phyloP scores from a whole-genome alignment of 2,113 vertebrate species.

The Eudyptes chrysolophus region DNA sequence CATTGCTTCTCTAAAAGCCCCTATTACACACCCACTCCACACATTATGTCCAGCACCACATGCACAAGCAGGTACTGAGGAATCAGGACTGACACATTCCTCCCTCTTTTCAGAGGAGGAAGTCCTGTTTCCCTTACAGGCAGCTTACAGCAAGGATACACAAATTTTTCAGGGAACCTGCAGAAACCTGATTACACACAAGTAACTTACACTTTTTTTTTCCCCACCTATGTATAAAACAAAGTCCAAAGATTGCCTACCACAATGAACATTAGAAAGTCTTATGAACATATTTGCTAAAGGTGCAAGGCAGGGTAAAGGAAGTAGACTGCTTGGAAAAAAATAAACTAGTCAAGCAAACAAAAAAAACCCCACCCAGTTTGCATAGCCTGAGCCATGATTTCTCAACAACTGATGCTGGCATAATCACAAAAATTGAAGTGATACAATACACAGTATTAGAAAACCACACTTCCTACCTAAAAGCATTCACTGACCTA shows the following conservation, averaged over 20 bases:
- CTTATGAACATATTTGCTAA: background rate
- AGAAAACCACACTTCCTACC: background rate
- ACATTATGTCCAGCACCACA: background rate
- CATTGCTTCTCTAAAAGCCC: background rate
- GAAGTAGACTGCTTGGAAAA: background rate
- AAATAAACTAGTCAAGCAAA: background rate
- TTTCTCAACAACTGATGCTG: background rate
- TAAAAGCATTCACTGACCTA: background rate
- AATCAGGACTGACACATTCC: background rate
- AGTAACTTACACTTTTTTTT: background rate
- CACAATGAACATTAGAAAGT: background rate
- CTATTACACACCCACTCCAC: background rate
- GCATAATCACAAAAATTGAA: background rate
- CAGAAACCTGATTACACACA: background rate
- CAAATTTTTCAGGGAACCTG: background rate
- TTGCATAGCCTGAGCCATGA: background rate
- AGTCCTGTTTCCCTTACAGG: background rate
- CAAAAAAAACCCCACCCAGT: fast-evolving
- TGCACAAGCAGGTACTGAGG: background rate
- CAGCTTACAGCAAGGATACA: background rate
- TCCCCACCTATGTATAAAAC: background rate
- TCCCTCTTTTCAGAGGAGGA: background rate
- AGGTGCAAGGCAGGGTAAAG: background rate
- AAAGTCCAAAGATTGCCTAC: background rate
- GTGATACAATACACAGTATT: background rate